Base-by-base conservation (phyloP, 2,888 invertebrate species). In the Poecilobothrus nobilitatus region DNA sequence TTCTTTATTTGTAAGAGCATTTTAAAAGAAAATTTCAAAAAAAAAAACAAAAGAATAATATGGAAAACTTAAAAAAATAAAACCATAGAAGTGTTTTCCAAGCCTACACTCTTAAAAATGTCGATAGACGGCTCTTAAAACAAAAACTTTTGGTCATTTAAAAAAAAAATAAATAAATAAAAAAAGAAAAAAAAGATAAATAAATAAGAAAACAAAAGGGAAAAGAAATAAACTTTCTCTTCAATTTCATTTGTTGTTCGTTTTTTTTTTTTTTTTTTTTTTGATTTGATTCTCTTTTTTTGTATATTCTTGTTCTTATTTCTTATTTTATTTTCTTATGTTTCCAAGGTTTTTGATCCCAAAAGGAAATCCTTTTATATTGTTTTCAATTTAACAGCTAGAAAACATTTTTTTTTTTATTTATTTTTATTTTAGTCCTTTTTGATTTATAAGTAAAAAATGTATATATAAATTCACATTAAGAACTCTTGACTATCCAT, bases 341-440 rank as follows among this genome's bases (percentile, higher is more conserved):
- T 53, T 53, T 53, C 53, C 18, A 18, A 53, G 53, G 53, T 53
- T 53, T 53, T 53, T 53, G 53, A 53, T 53, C 53, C 53, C 53
- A 12, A 53, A 12, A 53, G 53, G 53, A 53, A 53, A 53, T 53
- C 53, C 53, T 53, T 53, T 53, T 53, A 53, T 18, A 53, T 53
- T 53, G 53, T 53, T 53, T 53, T 53, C 53, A 53, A 53, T 53
- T 53, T 53, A 9, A 41, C 41, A 41, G 41, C 53, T 18, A 18
- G n/a, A n/a, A n/a, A n/a, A 53, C 15, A 18, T 53, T 53, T 18
- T 53, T 37, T 53, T 53, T 53, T 53, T 53, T 18, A 18, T 53
- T 53, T 12, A 4, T 53, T 12, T 37, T 10, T 37, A 10, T 37
- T 37, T 37, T 10, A 37, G 8, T 37, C 37, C 7, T 37, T 37